Evolutionary conservation across 2,797 vertebrate species (phyloP), one percentile per base, ranked within the genome.

Genomic region (Muraenolepis orangiensis): DNA sequence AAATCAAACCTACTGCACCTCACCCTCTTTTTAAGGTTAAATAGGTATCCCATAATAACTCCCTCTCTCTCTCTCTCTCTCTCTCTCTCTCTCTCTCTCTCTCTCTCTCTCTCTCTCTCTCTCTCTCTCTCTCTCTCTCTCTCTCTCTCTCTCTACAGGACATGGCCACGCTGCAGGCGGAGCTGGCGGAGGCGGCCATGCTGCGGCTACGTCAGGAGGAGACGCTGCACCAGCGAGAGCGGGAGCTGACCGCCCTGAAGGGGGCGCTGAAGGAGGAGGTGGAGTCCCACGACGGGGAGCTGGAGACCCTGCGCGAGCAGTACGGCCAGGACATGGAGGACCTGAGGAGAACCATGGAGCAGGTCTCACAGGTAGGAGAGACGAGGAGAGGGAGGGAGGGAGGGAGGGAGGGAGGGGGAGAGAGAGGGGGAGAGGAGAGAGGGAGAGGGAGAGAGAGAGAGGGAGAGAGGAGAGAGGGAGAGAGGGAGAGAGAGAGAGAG

Each of bases 251-350:
- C 0, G 96, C 96, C 6, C 89, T 98, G 84, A 98, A 96, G 84
- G 96, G 96, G 66, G 96, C 91, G 12, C 92, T 98, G 66, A 98
- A 98, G 90, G 96, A 98, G 40, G 97, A 98, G 92, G 96, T 98
- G 86, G 93, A 95, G 68, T 93, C 88, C 10, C 96, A 96, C 0
- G 97, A 98, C 90, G 88, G 83, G 75, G 97, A 98, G 83, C 94
- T 98, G 76, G 97, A 98, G 75, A 82, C 80, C 0, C 89, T 98
- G 67, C 91, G 94, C 81, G 95, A 96, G 86, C 94, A 97, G 89
- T 98, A 91, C 89, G 92, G 93, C 80, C 87, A 87, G 6, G 96
- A 98, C 79, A 90, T 96, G 85, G 94, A 95, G 0, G 91, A 94
- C 77, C 92, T 99, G 68, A 92, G 94, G 18, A 92, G 75, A 67